Evolutionary conservation across 2,797 vertebrate species (phyloP).

Genomic region (Setipinna tenuifilis): DNA sequence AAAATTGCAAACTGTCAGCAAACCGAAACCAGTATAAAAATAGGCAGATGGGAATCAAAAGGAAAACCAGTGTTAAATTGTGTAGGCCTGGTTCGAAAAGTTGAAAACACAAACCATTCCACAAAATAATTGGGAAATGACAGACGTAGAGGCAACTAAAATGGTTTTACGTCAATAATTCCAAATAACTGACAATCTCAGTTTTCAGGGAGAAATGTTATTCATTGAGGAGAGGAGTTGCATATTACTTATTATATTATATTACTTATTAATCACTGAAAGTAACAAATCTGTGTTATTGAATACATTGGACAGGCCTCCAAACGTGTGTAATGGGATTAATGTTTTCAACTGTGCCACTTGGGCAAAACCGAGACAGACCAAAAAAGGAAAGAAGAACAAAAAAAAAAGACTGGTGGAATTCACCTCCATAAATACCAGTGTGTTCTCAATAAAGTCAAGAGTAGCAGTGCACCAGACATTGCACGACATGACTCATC

Average conservation of each 20-base stretch:
- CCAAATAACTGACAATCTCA: not conserved
- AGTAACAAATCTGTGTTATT: constrained; percentile 59
- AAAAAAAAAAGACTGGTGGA: not conserved
- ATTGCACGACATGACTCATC: not conserved
- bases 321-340: not conserved
- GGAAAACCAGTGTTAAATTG: not conserved
- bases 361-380: not conserved
- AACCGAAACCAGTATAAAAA: constrained; percentile 5
- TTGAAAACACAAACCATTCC: not conserved
- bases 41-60: not conserved
- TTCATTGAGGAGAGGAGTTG: not conserved
- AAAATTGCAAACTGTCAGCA: not conserved
- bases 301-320: constrained; percentile 1
- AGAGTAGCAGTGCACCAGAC: not conserved
- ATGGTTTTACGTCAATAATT: not conserved
- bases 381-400: not conserved
- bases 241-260: too few species aligned
- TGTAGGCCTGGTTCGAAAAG: not conserved
- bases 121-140: not conserved
- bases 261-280: not conserved
- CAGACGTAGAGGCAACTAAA: not conserved
- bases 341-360: not conserved
- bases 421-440: constrained; percentile 21
- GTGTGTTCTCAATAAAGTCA: constrained; percentile 16
- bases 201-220: not conserved